Evolutionary conservation across 2,797 vertebrate genomes (phyloP).

Genomic region (Muraenolepis orangiensis): DNA sequence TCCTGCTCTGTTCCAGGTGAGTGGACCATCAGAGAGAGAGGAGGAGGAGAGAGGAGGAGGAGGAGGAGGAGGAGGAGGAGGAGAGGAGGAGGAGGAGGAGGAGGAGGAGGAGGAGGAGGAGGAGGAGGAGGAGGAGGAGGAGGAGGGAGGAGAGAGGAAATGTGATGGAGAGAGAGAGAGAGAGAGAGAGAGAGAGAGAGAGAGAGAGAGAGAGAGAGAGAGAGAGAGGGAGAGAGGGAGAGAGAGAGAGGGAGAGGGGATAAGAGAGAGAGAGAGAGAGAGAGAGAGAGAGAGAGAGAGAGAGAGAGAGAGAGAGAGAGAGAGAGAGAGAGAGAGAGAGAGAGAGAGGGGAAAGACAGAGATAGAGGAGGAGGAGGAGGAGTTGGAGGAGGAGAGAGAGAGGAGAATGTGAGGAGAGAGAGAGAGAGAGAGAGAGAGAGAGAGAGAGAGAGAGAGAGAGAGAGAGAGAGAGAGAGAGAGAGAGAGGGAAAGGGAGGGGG

Average conservation of each 20-base stretch:
- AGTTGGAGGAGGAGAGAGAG: no score
- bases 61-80: neutral
- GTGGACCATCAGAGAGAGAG: neutral
- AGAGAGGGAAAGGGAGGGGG: neutral
- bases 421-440: neutral
- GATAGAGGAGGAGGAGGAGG: neutral
- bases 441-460: neutral
- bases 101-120: conserved; percentile 5
- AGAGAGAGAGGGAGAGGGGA: neutral
- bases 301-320: neutral
- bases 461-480: no score
- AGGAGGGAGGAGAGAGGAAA: neutral
- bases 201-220: neutral
- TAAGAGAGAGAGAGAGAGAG: neutral
- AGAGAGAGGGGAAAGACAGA: neutral
- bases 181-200: neutral
- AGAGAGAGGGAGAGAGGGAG: neutral
- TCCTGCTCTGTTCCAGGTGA: neutral
- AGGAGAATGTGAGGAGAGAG: no score
- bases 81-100: neutral
- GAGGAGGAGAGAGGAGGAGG: conserved; percentile 3
- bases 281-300: neutral
- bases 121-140: neutral
- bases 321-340: neutral
- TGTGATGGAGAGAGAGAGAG: neutral